Percentiles rank a stretch among this genome's conserved stretches.
Conservation (phyloP, 2,797 vertebrate species). For the Macropodus opercularis region DNA sequence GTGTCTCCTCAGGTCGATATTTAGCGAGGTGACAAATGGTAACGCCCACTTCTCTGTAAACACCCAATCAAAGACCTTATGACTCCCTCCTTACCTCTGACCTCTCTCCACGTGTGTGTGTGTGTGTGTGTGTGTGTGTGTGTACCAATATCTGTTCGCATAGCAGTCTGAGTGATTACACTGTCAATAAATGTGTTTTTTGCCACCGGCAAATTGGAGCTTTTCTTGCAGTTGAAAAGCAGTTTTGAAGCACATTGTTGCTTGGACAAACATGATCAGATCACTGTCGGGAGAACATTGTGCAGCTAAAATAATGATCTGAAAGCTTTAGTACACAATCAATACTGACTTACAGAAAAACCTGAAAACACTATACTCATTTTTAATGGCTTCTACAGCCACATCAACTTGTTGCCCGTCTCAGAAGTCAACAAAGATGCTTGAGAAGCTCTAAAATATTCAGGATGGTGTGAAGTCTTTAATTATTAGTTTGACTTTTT, state of each 20-base stretch:
- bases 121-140: conserved; percentile 18
- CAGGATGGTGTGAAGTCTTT: no score
- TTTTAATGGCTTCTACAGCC: neutral
- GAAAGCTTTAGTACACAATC: conserved; percentile 56
- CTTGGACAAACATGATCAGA: conserved; percentile 60
- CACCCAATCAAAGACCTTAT: conserved; percentile 72
- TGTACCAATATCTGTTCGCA: conserved; percentile 10
- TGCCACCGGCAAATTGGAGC: conserved; percentile 41
- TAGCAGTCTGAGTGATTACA: conserved; percentile 57
- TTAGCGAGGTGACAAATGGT: conserved; percentile 49
- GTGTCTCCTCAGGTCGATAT: conserved; percentile 65
- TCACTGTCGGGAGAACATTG: conserved; percentile 64
- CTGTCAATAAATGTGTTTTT: conserved; percentile 75
- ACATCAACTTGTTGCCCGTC: no score
- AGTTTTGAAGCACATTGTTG: conserved; percentile 62
- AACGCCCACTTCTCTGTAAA: conserved; percentile 64
- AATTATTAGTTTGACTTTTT: no score
- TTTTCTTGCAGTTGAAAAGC: conserved; percentile 62
- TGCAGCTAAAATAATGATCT: conserved; percentile 62
- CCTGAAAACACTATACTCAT: conserved; percentile 8
- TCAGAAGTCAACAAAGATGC: no score
- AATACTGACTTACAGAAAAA: conserved; percentile 34
- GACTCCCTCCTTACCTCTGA: conserved; percentile 54
- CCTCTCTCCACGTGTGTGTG: conserved; percentile 27
- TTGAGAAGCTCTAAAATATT: no score